Conservation (phyloP, 2,888 invertebrate genomes). For the Scelioninae gen. 2 region DNA sequence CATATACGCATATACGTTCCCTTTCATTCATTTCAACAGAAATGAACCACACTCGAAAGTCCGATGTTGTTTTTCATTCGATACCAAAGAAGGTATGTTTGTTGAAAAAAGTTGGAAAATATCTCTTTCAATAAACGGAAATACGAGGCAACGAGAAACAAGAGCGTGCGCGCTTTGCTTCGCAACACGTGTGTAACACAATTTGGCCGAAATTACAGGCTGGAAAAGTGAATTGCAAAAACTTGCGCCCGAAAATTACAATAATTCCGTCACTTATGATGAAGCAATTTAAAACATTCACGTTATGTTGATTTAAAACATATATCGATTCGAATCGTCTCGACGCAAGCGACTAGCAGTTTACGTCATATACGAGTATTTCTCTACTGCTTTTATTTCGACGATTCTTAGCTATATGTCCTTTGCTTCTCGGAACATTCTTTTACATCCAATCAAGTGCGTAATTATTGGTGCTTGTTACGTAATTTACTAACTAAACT, state of each 20-base stretch:
- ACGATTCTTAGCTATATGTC: too few species aligned
- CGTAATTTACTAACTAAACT: conserved; percentile 48
- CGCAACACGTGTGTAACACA: conserved; percentile 45
- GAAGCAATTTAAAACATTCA: conserved; percentile 54
- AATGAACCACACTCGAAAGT: too few species aligned
- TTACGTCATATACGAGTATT: conserved; percentile 34
- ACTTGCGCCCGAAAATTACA: conserved; percentile 49
- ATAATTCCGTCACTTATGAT: conserved; percentile 48
- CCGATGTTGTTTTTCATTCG: too few species aligned
- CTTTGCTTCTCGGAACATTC: too few species aligned
- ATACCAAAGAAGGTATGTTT: too few species aligned
- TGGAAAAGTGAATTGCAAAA: conserved; percentile 51
- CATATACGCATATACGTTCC: too few species aligned
- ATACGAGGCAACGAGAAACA: too few species aligned
- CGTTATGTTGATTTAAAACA: conserved; percentile 50
- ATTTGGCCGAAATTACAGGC: conserved; percentile 49
- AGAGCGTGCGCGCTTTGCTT: conserved; percentile 1
- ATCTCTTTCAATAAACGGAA: too few species aligned
- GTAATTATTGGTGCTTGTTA: conserved; percentile 46
- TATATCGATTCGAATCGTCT: conserved; percentile 4
- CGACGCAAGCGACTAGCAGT: conserved; percentile 27
- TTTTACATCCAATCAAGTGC: too few species aligned
- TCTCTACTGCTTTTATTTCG: conserved; percentile 33
- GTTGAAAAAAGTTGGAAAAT: too few species aligned
- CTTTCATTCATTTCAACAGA: too few species aligned